These are phyloP conservation scores for Tympanuchus pallidicinctus DNA, from an alignment of 2,113 vertebrate species.

Conservation along the genomic window DNA sequence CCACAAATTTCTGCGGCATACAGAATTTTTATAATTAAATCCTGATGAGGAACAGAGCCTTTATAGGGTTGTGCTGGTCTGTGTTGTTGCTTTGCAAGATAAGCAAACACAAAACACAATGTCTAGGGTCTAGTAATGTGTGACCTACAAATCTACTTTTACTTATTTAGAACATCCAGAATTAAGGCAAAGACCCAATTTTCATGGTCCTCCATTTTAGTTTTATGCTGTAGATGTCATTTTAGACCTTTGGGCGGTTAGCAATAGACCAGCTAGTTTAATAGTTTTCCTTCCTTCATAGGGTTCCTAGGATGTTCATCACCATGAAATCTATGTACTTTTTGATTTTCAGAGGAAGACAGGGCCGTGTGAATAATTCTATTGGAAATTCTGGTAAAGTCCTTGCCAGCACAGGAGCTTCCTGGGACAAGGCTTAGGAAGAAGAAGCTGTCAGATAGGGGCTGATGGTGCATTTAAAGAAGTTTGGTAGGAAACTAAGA, in stretches of 20 bases:
- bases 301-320: background rate
- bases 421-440: background rate
- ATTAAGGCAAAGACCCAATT: background rate
- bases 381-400: background rate
- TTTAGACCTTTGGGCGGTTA: background rate
- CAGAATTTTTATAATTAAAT: slow-evolving; percentile 48
- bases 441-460: background rate
- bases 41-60: slow-evolving; percentile 10
- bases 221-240: background rate
- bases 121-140: background rate
- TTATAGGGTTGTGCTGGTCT: background rate
- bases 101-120: background rate
- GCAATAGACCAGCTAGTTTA: background rate
- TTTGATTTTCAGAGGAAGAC: background rate
- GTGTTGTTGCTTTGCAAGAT: background rate
- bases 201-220: background rate
- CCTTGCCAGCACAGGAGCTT: background rate
- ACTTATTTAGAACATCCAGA: background rate
- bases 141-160: background rate
- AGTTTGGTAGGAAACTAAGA: background rate
- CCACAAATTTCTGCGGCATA: slow-evolving; percentile 29
- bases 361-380: background rate
- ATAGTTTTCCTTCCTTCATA: background rate
- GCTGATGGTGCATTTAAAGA: background rate
- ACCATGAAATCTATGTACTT: background rate